phyloP scores from a whole-genome alignment of 2,797 vertebrate genomes.

The Sebastes aleutianus region DNA sequence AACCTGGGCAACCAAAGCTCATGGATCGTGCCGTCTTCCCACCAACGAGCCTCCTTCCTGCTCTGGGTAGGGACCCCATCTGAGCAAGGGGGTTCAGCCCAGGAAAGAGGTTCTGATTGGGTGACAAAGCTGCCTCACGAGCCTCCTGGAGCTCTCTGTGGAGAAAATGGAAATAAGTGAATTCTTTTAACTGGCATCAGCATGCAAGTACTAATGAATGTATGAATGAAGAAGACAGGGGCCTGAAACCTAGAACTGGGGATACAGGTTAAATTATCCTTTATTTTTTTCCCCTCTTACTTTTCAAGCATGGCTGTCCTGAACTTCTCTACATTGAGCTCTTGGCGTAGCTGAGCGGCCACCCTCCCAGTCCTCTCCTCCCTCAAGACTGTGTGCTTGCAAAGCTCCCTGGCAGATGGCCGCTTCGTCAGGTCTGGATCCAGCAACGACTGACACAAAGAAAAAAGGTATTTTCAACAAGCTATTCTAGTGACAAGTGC shows the following conservation, averaged over 20 bases:
- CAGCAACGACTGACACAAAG: slow-evolving; percentile 83
- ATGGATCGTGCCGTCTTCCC: slow-evolving; percentile 83
- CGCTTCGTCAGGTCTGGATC: slow-evolving; percentile 86
- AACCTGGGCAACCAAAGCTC: slow-evolving; percentile 85
- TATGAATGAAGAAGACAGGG: background rate
- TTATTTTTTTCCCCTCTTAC: slow-evolving; percentile 65
- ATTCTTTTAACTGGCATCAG: background rate
- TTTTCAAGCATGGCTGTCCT: slow-evolving; percentile 93
- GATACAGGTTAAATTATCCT: background rate
- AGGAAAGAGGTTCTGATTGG: slow-evolving; percentile 51
- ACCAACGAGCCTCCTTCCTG: slow-evolving; percentile 83
- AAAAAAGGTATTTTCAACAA: background rate
- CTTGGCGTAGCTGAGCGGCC: slow-evolving; percentile 87
- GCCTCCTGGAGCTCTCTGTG: slow-evolving; percentile 89
- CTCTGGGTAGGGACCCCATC: slow-evolving; percentile 49
- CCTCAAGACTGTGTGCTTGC: slow-evolving; percentile 84
- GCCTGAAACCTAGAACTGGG: background rate
- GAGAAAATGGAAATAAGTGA: background rate
- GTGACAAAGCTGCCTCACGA: slow-evolving; percentile 82
- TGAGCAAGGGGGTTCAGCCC: slow-evolving; percentile 23
- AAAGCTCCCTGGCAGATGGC: slow-evolving; percentile 88
- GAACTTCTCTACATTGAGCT: slow-evolving; percentile 92
- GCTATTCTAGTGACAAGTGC: background rate
- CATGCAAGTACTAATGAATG: background rate
- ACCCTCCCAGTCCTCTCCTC: slow-evolving; percentile 81